Evolutionary conservation across 2,888 invertebrate species (phyloP).

Genomic region (Nebria salina): DNA sequence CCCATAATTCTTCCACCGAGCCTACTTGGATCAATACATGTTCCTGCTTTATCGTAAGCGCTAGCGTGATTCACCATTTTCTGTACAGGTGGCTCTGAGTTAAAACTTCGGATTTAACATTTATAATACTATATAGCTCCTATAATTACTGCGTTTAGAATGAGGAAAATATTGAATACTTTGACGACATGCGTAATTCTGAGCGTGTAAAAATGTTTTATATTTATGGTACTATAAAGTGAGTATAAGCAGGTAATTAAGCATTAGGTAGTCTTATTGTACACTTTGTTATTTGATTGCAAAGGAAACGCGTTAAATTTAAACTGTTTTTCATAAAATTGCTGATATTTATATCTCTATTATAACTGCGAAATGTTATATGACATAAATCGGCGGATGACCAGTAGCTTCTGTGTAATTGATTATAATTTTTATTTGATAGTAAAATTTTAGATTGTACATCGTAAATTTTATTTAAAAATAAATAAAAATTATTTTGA

Average conservation of each 20-base stretch:
- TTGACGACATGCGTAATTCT: slow-evolving; percentile 35
- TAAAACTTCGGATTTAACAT: not conserved
- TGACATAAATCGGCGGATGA: not conserved
- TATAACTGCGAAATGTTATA: not conserved
- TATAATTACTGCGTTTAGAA: not conserved
- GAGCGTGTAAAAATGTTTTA: slow-evolving; percentile 37
- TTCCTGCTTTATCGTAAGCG: slow-evolving; percentile 17
- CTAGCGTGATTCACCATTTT: not conserved
- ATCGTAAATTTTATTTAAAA: not conserved
- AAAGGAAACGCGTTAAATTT: not conserved
- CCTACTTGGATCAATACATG: slow-evolving; percentile 17
- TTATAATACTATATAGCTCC: not conserved
- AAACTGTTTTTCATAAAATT: not conserved
- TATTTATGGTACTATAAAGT: slow-evolving; percentile 34
- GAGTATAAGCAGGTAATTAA: slow-evolving; percentile 41
- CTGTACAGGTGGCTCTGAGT: slow-evolving; percentile 17
- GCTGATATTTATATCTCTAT: not conserved
- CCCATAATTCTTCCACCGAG: not conserved
- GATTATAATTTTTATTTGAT: not conserved
- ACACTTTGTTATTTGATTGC: slow-evolving; percentile 38
- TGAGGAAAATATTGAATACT: slow-evolving; percentile 18
- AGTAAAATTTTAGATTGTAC: not conserved
- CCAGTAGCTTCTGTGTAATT: not conserved
- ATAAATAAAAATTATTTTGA: not conserved
- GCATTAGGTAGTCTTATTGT: slow-evolving; percentile 18